Evolutionary conservation across 2,113 vertebrate species (phyloP), one percentile per base, ranked within the genome.

Genomic region (Lichenostomus cassidix): DNA sequence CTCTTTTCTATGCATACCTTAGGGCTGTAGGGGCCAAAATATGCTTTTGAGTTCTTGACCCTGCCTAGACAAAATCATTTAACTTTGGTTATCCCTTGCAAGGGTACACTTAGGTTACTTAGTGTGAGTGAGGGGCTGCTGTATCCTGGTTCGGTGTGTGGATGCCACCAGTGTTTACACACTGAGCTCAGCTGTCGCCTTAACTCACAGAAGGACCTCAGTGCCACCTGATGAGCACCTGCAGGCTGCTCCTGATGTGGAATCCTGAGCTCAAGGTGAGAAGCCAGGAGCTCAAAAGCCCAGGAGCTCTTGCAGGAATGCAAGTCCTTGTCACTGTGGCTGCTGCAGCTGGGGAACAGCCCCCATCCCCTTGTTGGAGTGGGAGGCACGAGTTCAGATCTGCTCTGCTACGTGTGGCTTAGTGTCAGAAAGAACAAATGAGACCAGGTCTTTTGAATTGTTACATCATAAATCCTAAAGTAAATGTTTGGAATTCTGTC

Each of bases 141-240:
- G 1, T 69, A 59, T 55, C 67, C n/a, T 16, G 0, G 24, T 19
- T 50, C 3, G 1, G 14, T 1, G 9, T 52, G 63, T 42, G 44
- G 29, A 47, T 87, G 55, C 64, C 50, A 15, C 28, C 3, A 2
- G 39, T 33, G 46, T 82, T 74, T 41, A 19, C 46, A 69, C 69
- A 50, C 29, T 64, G 44, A 7, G 8, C 49, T 81, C 50, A 23
- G 33, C 35, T 69, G 60, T 58, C 14, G 5, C 23, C 49, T 28
- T 49, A 50, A 15, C 29, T 22, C 55, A 35, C 37, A 21, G 50
- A 41, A 84, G 29, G 33, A 47, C 50, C 64, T 77, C 41, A 21
- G 21, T 25, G 33, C 50, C 7, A 4, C 24, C 53, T 59, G 47
- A 4, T 31, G 42, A 79, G 52, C 2, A 1, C 42, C 63, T 47